Conservation (phyloP, 2,888 invertebrate species). For the Melieria crassipennis region DNA sequence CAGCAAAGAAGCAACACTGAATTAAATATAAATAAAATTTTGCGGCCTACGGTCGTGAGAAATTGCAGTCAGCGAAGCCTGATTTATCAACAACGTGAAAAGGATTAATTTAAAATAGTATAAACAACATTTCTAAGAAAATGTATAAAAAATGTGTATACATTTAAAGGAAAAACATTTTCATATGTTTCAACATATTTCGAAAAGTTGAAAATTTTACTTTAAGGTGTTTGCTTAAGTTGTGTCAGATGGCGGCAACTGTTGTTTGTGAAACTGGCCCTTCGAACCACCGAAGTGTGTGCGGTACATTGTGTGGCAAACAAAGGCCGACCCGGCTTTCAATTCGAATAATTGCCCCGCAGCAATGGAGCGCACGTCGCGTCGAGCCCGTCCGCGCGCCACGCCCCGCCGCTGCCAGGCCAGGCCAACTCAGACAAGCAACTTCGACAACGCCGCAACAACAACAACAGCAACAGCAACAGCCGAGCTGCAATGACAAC, state of each 20-base stretch:
- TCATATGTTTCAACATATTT: no score
- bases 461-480: not conserved
- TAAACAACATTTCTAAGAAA: no score
- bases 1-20: not conserved
- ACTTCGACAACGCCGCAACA: constrained; percentile 1
- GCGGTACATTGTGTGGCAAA: not conserved
- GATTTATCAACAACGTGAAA: not conserved
- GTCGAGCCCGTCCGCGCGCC: not conserved
- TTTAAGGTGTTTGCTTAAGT: no score
- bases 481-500: not conserved
- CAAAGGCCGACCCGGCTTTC: not conserved
- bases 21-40: constrained; percentile 23
- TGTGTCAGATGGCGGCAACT: no score
- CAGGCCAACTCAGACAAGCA: constrained; percentile 27
- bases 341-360: constrained; percentile 17
- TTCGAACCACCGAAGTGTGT: not conserved
- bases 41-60: not conserved
- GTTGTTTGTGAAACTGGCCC: not conserved
- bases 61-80: not conserved
- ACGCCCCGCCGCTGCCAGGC: not conserved
- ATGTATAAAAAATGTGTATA: no score
- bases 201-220: no score
- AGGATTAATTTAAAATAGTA: not conserved
- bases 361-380: constrained; percentile 4
- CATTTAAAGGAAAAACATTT: no score